Evolutionary conservation across 2,113 vertebrate genomes (phyloP).

Genomic region (Gavialis gangeticus): DNA sequence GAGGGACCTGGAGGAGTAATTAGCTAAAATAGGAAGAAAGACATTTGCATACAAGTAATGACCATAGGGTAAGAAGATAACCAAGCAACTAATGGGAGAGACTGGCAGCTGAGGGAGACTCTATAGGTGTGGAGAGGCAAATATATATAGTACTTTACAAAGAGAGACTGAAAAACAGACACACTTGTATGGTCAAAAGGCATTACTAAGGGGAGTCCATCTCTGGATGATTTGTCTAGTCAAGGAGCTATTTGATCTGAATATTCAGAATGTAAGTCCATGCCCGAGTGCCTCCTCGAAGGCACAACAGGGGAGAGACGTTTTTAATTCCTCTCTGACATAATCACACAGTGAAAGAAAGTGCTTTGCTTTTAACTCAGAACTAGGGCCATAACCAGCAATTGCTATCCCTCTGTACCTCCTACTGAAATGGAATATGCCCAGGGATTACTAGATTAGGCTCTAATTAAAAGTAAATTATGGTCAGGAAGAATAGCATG

Average conservation of each 20-base stretch:
- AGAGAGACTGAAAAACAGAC: not conserved
- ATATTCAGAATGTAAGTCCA: not conserved
- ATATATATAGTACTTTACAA: not conserved
- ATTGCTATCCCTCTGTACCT: rapidly evolving
- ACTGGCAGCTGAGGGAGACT: not conserved
- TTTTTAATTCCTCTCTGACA: not conserved
- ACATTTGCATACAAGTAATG: not conserved
- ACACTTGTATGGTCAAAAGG: not conserved
- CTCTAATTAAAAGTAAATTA: slow-evolving; percentile 7
- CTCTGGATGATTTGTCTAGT: not conserved
- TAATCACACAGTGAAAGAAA: not conserved
- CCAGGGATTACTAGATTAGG: not conserved
- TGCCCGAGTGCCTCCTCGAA: not conserved
- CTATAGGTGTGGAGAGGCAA: not conserved
- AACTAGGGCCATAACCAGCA: not conserved
- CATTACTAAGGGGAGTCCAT: not conserved
- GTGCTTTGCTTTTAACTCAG: not conserved
- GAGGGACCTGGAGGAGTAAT: not conserved
- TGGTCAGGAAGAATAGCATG: slow-evolving; percentile 1
- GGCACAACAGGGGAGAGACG: not conserved
- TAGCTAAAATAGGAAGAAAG: not conserved
- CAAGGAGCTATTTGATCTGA: not conserved
- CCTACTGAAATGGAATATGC: not conserved
- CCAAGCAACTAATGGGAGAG: not conserved
- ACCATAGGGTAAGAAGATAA: not conserved